Evolutionary conservation across 2,797 vertebrate species (phyloP).

Genomic region (Hydrocynus forskahlii): DNA sequence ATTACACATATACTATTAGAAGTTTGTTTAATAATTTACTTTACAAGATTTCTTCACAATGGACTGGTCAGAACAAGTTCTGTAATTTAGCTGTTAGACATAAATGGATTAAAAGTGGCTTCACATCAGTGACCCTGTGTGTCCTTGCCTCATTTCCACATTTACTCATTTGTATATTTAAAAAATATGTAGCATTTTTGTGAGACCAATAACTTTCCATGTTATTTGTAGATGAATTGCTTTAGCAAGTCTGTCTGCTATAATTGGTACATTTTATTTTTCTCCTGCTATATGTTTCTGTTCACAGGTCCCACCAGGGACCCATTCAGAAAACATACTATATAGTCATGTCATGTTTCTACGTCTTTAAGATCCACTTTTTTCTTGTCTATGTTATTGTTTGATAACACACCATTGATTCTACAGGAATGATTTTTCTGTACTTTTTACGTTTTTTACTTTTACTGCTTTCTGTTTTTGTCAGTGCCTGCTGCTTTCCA

Average conservation of each 20-base stretch:
- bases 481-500: too few species aligned
- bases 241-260: slow-evolving; percentile 7
- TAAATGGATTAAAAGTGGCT: neutral
- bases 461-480: neutral
- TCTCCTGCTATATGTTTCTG: neutral
- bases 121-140: neutral
- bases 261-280: slow-evolving; percentile 4
- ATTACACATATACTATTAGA: too few species aligned
- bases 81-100: neutral
- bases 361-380: slow-evolving; percentile 35
- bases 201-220: neutral
- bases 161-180: neutral
- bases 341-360: slow-evolving; percentile 36
- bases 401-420: slow-evolving; percentile 7
- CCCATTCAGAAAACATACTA: slow-evolving; percentile 33
- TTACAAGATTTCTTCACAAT: neutral
- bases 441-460: neutral
- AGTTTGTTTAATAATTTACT: too few species aligned
- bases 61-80: neutral
- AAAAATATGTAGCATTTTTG: neutral
- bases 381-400: slow-evolving; percentile 34
- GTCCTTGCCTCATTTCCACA: neutral
- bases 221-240: slow-evolving; percentile 16
- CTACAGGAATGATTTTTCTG: neutral
- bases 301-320: slow-evolving; percentile 7